These are phyloP conservation scores for Vombatus ursinus DNA, from an alignment of 2,113 vertebrate genomes.

Conservation along the genomic window DNA sequence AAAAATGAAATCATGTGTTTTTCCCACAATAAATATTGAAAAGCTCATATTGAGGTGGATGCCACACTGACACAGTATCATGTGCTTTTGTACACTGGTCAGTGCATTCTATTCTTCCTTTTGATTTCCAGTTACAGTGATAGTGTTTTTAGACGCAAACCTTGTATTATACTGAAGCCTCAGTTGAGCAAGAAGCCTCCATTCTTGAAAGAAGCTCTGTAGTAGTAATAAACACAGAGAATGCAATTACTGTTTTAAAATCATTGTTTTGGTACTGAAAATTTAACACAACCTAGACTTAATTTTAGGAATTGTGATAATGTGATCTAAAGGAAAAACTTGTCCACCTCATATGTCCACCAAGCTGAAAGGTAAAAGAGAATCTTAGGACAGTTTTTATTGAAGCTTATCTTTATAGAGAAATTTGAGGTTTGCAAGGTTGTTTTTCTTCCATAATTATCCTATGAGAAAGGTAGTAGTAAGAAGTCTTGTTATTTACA, in stretches of 20 bases:
- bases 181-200: neutral
- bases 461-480: neutral
- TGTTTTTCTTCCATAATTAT: neutral
- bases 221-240: neutral
- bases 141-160: conserved; percentile 25
- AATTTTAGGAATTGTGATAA: neutral
- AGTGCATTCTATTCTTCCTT: conserved; percentile 9
- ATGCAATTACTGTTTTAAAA: neutral
- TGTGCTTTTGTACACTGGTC: neutral
- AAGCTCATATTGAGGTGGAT: neutral
- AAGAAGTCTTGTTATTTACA: neutral
- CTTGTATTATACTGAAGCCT: neutral
- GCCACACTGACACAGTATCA: neutral
- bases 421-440: neutral
- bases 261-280: neutral
- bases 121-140: neutral
- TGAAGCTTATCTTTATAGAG: neutral
- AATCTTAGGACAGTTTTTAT: neutral
- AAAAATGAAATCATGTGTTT: conserved; percentile 38
- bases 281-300: conserved; percentile 44
- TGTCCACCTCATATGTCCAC: neutral
- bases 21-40: neutral
- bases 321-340: neutral
- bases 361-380: neutral
- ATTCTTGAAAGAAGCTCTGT: neutral